phyloP scores from a whole-genome alignment of 2,888 invertebrate species.

The Geotrupes spiniger region DNA sequence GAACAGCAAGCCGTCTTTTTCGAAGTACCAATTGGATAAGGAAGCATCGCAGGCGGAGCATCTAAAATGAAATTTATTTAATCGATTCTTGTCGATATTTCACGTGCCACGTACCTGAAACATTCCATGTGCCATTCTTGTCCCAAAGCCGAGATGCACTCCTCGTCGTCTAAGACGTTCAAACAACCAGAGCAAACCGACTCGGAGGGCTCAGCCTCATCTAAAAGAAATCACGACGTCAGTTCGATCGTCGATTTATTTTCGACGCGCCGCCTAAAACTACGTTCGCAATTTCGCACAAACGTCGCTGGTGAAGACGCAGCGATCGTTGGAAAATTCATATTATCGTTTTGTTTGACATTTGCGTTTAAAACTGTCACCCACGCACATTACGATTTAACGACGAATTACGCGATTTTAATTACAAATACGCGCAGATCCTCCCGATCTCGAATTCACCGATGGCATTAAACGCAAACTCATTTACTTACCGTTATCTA shows the following conservation, averaged over 20 bases:
- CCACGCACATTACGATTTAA: slow-evolving; percentile 32
- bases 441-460: too few relatives aligned
- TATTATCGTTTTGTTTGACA: slow-evolving; percentile 30
- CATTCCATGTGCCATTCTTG: slow-evolving; percentile 90
- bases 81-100: not conserved
- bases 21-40: slow-evolving; percentile 89
- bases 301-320: not conserved
- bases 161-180: slow-evolving; percentile 70
- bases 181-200: slow-evolving; percentile 69
- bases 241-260: too few relatives aligned
- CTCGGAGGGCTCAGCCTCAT: slow-evolving; percentile 33
- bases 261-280: too few relatives aligned
- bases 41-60: slow-evolving; percentile 87
- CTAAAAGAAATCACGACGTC: slow-evolving; percentile 12
- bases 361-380: slow-evolving; percentile 24
- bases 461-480: slow-evolving; percentile 5
- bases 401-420: not conserved
- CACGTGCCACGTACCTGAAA: slow-evolving; percentile 61
- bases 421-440: slow-evolving; percentile 1
- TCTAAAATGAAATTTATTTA: slow-evolving; percentile 51
- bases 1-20: slow-evolving; percentile 84
- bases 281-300: too few relatives aligned
- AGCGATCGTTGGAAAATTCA: slow-evolving; percentile 6
- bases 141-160: slow-evolving; percentile 76
- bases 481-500: slow-evolving; percentile 37